A percentile compares a stretch with the other conserved stretches of the same genome.
phyloP scores from a whole-genome alignment of 2,888 invertebrate genomes.

The Microchrysa polita region DNA sequence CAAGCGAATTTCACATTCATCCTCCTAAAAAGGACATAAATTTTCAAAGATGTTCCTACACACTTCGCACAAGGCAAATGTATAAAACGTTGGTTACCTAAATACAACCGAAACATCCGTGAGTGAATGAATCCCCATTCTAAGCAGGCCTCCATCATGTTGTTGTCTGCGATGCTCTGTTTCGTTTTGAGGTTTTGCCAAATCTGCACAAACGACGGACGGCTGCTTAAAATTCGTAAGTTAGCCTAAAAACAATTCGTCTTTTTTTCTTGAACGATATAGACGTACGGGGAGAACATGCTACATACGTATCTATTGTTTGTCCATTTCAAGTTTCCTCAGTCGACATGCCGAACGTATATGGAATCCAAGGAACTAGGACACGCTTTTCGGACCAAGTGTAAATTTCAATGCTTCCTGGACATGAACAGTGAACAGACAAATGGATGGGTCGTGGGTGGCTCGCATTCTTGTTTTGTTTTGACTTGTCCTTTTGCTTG shows the following conservation, averaged over 20 bases:
- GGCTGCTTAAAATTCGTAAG: slow-evolving; percentile 20
- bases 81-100: neutral
- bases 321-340: neutral
- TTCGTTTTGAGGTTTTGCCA: neutral
- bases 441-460: no score
- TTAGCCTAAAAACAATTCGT: slow-evolving; percentile 17
- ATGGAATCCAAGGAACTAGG: no score
- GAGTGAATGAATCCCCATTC: no score
- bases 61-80: neutral
- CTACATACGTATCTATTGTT: neutral
- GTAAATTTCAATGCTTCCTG: slow-evolving; percentile 15
- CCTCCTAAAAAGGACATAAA: no score
- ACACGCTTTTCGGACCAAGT: no score
- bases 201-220: neutral
- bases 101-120: no score
- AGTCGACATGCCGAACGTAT: no score
- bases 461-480: no score
- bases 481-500: no score
- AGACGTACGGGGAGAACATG: neutral
- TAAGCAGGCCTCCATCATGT: neutral
- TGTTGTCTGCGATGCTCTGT: neutral
- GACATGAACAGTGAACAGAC: neutral
- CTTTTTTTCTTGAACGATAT: neutral
- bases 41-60: no score
- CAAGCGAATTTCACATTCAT: no score